Evolutionary conservation across 2,113 vertebrate species (phyloP), one percentile per base, ranked within the genome.

Genomic region (Apaloderma vittatum): DNA sequence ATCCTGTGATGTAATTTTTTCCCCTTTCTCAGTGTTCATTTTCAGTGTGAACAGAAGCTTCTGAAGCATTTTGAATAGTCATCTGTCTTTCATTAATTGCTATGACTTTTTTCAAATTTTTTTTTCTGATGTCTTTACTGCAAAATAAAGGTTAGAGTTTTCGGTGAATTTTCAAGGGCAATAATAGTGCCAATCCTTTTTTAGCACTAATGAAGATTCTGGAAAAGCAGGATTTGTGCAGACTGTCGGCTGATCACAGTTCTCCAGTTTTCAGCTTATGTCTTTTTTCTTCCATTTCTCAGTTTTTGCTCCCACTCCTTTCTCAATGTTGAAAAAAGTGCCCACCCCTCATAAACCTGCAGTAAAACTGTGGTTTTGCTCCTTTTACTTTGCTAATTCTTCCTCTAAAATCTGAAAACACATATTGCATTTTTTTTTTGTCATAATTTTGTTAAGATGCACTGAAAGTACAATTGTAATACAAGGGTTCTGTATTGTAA

Each of bases 331-430:
- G 24, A 32, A 36, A n/a, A 68, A 78, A 67, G 0, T 0, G 1
- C 2, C 1, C 7, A 52, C 13, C 6, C 5, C 11, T 37, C 4
- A 2, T 16, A 74, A 66, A 57, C 1, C 2, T 24, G 40, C 7
- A 46, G 6, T 46, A 15, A 73, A 87, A 43, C 8, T 46, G 3
- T 52, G 34, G 4, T 0, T 78, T 71, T 75, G 2, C 3, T 67
- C 8, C 10, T 63, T 74, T 58, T 36, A 45, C 0, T 83, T 11
- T 65, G 20, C 4, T 18, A 57, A 5, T 61, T 51, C 4, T 80
- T 61, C 15, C 12, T 85, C 49, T 61, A 55, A 78, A 88, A 78
- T 82, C 16, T 85, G 34, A 68, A 90, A 62, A 85, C 27, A 45
- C 3, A 10, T 61, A 29, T 12, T 65, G 7, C 0, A 5, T 4